Percentiles rank a stretch among this genome's conserved stretches.
Conservation (phyloP, 2,797 vertebrate genomes). For the Botia almorhae region DNA sequence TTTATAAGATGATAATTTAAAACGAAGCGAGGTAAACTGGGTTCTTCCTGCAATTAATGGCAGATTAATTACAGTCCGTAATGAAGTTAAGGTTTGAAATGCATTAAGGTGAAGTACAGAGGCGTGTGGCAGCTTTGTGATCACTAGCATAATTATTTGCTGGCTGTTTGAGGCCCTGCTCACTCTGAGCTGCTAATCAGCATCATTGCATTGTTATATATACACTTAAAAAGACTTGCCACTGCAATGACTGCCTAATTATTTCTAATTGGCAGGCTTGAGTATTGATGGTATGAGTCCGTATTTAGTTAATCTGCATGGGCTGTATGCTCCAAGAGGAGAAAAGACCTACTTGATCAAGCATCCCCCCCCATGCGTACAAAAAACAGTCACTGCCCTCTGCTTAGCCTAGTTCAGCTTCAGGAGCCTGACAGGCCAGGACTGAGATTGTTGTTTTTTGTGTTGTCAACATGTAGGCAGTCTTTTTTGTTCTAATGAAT, state of each 20-base stretch:
- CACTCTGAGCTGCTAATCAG: constrained; percentile 93
- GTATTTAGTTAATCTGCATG: constrained; percentile 91
- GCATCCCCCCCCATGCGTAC: constrained; percentile 74
- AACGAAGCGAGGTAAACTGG: constrained; percentile 98
- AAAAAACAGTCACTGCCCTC: constrained; percentile 70
- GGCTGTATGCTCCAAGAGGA: constrained; percentile 83
- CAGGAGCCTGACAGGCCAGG: too few species aligned
- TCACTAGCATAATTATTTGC: constrained; percentile 95
- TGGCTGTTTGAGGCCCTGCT: constrained; percentile 91
- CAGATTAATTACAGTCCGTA: constrained; percentile 99
- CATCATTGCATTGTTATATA: constrained; percentile 98
- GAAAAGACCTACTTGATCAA: constrained; percentile 75
- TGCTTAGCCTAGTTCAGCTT: neutral
- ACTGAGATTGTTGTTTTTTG: too few species aligned
- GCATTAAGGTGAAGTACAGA: constrained; percentile 99
- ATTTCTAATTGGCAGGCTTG: constrained; percentile 99
- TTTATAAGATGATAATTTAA: constrained; percentile 99
- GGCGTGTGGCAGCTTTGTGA: constrained; percentile 97
- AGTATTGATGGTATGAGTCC: constrained; percentile 69
- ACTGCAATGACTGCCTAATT: constrained; percentile 99
- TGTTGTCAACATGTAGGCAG: too few species aligned
- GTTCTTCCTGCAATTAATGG: constrained; percentile 99
- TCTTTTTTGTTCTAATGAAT: too few species aligned
- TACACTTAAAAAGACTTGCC: constrained; percentile 99
- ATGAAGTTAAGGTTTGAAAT: constrained; percentile 99